phyloP scores from a whole-genome alignment of 2,797 vertebrate species.

The Sebastiscus albofasciatus region DNA sequence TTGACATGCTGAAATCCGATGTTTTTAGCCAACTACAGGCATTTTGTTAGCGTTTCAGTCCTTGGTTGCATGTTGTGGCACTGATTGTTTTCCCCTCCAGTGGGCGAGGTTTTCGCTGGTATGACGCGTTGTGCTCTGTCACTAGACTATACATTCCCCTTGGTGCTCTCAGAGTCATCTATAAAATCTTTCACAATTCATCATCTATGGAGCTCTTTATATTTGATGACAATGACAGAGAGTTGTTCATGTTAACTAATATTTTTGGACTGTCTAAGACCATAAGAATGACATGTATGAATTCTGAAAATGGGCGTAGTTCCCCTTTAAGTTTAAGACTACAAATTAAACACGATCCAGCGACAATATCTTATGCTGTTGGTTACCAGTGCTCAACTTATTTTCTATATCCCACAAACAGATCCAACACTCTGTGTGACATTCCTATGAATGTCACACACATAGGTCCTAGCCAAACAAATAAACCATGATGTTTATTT shows the following conservation, averaged over 20 bases:
- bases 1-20: too few species aligned
- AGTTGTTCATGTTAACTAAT: neutral
- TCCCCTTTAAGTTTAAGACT: neutral
- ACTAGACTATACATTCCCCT: too few species aligned
- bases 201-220: neutral
- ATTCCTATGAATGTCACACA: neutral
- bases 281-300: neutral
- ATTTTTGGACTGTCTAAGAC: neutral
- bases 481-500: constrained; percentile 8
- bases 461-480: neutral
- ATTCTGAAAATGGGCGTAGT: neutral
- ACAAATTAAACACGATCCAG: neutral
- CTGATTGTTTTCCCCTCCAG: too few species aligned
- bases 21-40: too few species aligned
- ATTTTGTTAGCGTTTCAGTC: too few species aligned
- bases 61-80: too few species aligned
- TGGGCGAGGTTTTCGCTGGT: too few species aligned
- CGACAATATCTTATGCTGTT: neutral
- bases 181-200: neutral
- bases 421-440: neutral
- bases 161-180: too few species aligned
- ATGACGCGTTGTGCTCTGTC: too few species aligned
- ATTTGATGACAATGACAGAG: neutral
- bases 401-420: neutral
- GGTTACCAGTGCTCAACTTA: neutral